These are phyloP conservation scores for Scrobipalpa atriplicella DNA, from an alignment of 2,888 invertebrate genomes.

Conservation along the genomic window DNA sequence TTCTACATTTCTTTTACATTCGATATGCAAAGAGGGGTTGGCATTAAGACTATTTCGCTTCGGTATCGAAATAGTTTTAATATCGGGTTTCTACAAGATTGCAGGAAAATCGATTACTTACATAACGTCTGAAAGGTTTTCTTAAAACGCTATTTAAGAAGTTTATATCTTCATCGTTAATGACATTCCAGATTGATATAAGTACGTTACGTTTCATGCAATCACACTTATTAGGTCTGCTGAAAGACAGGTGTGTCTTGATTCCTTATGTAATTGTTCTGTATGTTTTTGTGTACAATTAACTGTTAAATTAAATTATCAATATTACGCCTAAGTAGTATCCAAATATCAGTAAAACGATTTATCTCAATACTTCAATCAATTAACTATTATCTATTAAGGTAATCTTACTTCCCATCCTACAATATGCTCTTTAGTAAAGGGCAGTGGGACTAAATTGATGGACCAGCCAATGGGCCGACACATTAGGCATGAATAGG, in stretches of 20 bases:
- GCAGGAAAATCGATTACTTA: not conserved
- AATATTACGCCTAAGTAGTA: not conserved
- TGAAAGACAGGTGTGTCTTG: too few relatives aligned
- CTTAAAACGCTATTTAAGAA: too few relatives aligned
- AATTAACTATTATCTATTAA: not conserved
- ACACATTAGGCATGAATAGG: not conserved
- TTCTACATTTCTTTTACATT: conserved; percentile 23
- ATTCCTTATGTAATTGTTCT: too few relatives aligned
- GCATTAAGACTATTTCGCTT: conserved; percentile 34
- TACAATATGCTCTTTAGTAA: not conserved
- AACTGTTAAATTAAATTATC: too few relatives aligned
- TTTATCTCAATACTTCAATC: conserved; percentile 1
- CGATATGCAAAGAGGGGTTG: conserved; percentile 17
- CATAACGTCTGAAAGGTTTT: not conserved
- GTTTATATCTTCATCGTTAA: not conserved
- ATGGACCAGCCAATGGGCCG: not conserved
- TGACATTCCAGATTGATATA: too few relatives aligned
- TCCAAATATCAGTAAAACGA: not conserved
- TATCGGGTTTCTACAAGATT: conserved; percentile 18
- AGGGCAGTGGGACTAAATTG: not conserved
- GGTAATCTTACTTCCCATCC: not conserved
- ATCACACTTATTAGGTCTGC: too few relatives aligned
- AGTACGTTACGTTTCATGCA: too few relatives aligned
- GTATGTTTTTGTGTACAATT: too few relatives aligned
- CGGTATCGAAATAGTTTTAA: conserved; percentile 26